Base-by-base conservation (phyloP, 1,140 invertebrate species). In the Leptinotarsa texana region DNA sequence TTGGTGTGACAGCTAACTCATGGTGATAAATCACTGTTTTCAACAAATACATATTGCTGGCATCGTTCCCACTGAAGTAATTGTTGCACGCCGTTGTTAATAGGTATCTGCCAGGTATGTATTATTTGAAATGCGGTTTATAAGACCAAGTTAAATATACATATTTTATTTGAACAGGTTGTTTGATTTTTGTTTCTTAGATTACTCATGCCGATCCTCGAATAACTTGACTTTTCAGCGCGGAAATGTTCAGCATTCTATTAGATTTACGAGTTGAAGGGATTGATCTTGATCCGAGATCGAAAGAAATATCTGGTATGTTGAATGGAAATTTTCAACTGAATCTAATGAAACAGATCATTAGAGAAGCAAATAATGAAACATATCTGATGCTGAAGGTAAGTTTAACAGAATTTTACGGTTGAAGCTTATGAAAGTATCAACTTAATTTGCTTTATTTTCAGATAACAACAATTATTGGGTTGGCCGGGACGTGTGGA, bases 101-200 rank as follows among this genome's bases (percentile, higher is more conserved):
- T 57, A 57, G n/a, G 51, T 18, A 57, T 57, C 51, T 57, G n/a
- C 15, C 51, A 57, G 51, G 51, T 57, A 57, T 57, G 51, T 13
- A 57, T 57, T n/a, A 57, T 57, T 57, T 57, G 51, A 57, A 57
- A 57, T 57, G 51, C 51, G 51, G 51, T 57, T 57, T 57, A 57
- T 57, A 57, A 57, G 51, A 57, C 51, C 17, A 18, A 57, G 17
- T 57, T 57, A 57, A 57, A 57, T 57, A 57, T 57, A 57, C 51
- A 57, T 57, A 57, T 57, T 57, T 57, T 57, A 57, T 57, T 57
- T 57, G 51, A 57, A 57, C 51, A 57, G 51, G 51, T 57, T 57
- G 51, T 57, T 57, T 57, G 51, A 57, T 6, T 57, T 57, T 57
- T 57, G 27, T 33, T 57, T 57, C 13, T 57, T 57, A 18, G 51